Base-by-base conservation (phyloP, 2,888 invertebrate genomes). In the Hermaeophaga mercurialis region DNA sequence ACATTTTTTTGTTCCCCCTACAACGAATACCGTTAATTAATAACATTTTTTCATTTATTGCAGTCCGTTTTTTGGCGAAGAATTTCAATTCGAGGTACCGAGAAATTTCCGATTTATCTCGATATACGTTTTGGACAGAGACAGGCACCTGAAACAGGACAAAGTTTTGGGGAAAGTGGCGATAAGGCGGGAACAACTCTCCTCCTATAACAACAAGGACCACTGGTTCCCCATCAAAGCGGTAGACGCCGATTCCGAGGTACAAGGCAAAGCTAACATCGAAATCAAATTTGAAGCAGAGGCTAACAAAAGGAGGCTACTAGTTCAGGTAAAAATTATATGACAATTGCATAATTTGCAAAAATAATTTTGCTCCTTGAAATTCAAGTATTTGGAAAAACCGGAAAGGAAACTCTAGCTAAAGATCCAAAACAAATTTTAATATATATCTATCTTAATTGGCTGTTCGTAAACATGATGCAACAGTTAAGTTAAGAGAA, bases 51-150 rank as follows among this genome's bases (percentile, higher is more conserved):
- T 11, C 8, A 12, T 55, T 46, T 43, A 43, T 87, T 84, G 66
- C 78, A 89, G 89, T 76, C 94, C 94, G 65, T 94, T 94, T 79
- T 94, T 93, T 78, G 93, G 92, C 60, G 94, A 94, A 76, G 94
- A 94, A 78, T 94, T 93, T 80, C 90, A 92, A 77, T 94, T 94
- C 75, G 93, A 94, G 78, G 91, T 95, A 66, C 94, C 95, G 45
- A 83, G 93, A 70, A 85, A 89, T 77, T 95, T 95, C 80, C 87
- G 94, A 68, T 91, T 89, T 79, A 83, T 95, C 58, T 91, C 91
- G 65, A 87, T 94, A 70, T 94, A 93, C 79, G 87, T 94, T 70
- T 91, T 89, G 80, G 94, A 94, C 76, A 84, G 91, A 65, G 92
- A 93, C 78, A 84, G 88, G 64, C 89, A 89, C 71, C 83, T 89